Evolutionary conservation across 2,797 vertebrate genomes (phyloP).

Genomic region (Tachyglossus aculeatus): DNA sequence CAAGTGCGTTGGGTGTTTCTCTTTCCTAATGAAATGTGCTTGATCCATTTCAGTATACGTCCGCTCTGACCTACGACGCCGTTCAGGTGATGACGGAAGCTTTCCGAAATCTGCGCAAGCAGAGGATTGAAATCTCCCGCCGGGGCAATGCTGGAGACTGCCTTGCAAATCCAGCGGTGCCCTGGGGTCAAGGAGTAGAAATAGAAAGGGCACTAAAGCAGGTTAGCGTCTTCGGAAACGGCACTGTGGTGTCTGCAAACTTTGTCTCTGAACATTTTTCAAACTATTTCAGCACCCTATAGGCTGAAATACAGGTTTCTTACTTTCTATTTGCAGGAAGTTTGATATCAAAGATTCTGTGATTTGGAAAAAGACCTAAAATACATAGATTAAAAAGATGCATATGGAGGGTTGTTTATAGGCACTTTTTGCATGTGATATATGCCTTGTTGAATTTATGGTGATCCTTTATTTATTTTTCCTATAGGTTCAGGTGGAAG

Average conservation of each 20-base stretch:
- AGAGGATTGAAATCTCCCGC: constrained; percentile 93
- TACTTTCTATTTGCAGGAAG: too few relatives aligned
- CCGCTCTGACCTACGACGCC: constrained; percentile 95
- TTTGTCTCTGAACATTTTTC: constrained; percentile 4
- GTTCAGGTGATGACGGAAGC: constrained; percentile 99
- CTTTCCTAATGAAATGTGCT: constrained; percentile 34
- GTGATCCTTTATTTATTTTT: too few relatives aligned
- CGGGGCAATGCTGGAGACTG: constrained; percentile 95
- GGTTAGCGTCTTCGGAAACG: constrained; percentile 72
- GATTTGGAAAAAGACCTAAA: too few relatives aligned
- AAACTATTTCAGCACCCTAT: neutral
- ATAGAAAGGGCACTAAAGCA: constrained; percentile 97
- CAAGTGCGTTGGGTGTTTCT: neutral
- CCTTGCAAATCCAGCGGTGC: constrained; percentile 96
- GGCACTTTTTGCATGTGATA: too few relatives aligned
- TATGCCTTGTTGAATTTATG: too few relatives aligned
- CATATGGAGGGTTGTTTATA: too few relatives aligned
- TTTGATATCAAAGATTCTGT: too few relatives aligned
- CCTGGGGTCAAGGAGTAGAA: constrained; percentile 97
- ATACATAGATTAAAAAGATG: too few relatives aligned
- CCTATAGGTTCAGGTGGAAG: constrained; percentile 96
- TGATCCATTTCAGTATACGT: constrained; percentile 88
- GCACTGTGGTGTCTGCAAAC: constrained; percentile 2
- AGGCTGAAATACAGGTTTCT: too few relatives aligned
- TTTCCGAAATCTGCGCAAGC: constrained; percentile 94